Conservation (phyloP, 2,888 invertebrate genomes). For the Herminia tarsipennalis region DNA sequence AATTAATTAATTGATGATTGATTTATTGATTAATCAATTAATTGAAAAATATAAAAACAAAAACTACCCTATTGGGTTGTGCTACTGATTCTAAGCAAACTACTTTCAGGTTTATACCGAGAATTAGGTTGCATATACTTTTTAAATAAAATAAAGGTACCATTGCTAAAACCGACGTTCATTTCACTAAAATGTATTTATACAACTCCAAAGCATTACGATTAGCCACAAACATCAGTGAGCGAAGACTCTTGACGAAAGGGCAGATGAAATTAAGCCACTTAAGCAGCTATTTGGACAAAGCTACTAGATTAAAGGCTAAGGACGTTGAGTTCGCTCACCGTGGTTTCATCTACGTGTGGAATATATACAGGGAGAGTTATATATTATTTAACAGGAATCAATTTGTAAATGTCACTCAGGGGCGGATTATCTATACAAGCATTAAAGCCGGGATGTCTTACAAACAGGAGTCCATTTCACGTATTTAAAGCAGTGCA, state of each 20-base stretch:
- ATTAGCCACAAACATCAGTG: constrained; percentile 15
- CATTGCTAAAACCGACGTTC: neutral
- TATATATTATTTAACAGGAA: neutral
- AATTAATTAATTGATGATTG: too few relatives aligned
- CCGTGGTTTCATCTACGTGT: neutral
- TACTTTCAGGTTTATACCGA: too few relatives aligned
- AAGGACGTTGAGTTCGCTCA: constrained; percentile 2
- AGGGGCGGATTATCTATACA: too few relatives aligned
- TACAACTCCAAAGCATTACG: constrained; percentile 6
- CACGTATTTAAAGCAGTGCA: too few relatives aligned
- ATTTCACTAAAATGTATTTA: constrained; percentile 1
- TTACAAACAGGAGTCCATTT: too few relatives aligned
- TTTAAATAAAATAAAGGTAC: neutral
- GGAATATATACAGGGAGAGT: neutral
- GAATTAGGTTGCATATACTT: too few relatives aligned
- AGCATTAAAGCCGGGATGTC: too few relatives aligned
- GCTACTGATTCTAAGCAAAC: too few relatives aligned
- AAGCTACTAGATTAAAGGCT: constrained; percentile 13
- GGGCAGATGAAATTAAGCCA: constrained; percentile 17
- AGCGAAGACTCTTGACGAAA: constrained; percentile 17
- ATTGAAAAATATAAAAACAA: too few relatives aligned
- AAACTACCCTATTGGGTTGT: too few relatives aligned
- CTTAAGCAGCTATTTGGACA: constrained; percentile 12
- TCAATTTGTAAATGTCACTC: too few relatives aligned
- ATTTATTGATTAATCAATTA: too few relatives aligned